A percentile compares a stretch with the other conserved stretches of the same genome.
phyloP scores from a whole-genome alignment of 2,888 invertebrate genomes.

The Ophion costatus region DNA sequence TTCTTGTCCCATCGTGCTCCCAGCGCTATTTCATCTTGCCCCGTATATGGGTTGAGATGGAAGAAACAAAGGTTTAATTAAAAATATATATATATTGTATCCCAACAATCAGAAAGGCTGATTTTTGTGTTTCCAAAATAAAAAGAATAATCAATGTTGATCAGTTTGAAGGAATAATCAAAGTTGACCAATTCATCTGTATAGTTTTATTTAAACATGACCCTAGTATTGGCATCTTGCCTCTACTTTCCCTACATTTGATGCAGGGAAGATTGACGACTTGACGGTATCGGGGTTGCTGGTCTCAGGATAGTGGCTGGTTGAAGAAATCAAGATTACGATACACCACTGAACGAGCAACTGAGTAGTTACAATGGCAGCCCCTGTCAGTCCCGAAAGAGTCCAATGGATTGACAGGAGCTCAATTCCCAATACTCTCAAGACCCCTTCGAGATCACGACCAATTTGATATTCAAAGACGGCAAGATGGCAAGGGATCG shows the following conservation, averaged over 20 bases:
- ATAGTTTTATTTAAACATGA: too few relatives aligned
- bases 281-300: background rate
- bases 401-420: background rate
- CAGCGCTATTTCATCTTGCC: too few relatives aligned
- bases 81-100: too few relatives aligned
- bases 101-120: too few relatives aligned
- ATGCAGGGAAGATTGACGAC: background rate
- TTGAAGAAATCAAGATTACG: conserved; percentile 8
- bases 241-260: background rate
- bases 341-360: background rate
- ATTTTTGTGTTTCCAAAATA: too few relatives aligned
- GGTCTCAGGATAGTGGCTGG: conserved; percentile 14
- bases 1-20: too few relatives aligned
- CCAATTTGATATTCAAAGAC: background rate
- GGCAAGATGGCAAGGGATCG: background rate
- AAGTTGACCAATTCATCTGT: too few relatives aligned
- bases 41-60: too few relatives aligned
- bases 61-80: too few relatives aligned
- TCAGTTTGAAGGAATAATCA: too few relatives aligned
- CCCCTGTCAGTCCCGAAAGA: background rate
- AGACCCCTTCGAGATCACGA: background rate
- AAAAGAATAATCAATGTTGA: too few relatives aligned
- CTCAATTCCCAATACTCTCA: background rate
- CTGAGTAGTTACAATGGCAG: background rate
- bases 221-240: too few relatives aligned